Base-by-base conservation (phyloP, 2,888 invertebrate species). In the Metopia argyrocephala region DNA sequence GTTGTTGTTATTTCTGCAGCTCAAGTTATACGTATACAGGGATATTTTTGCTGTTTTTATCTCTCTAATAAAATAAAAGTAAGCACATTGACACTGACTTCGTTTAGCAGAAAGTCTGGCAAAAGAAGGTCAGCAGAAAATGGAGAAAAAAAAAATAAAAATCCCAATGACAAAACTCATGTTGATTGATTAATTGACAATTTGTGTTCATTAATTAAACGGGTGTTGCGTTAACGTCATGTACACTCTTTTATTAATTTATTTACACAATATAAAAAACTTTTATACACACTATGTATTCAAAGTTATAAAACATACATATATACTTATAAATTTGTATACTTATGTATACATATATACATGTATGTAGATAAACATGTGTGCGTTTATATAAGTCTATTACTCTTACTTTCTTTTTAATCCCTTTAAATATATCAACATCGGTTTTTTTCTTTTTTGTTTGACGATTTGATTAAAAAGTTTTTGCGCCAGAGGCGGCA, bases 161-260 rank as follows among this genome's bases (percentile, higher is more conserved):
- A 52, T 38, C 18, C n/a, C 20, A 52, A 27, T 65, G 46, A 46
- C 28, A 66, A 18, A 38, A 21, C n/a, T 65, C 76, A 46, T 85
- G 74, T 85, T 86, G 87, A 88, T 87, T 88, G 88, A 87, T 87
- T 86, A 86, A 87, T 87, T 87, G 88, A 87, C 86, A 88, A 86
- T 86, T 86, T 85, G 74, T 52, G 83, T 85, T 85, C 86, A 87
- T 87, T 88, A 88, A 86, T 86, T 87, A 88, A 85, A 78, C 75
- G 75, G 66, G 78, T 79, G 79, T 83, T 62, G 79, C 45, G 54
- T 73, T 20, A 15, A 45, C 64, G 56, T 65, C 68, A 69, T 62
- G 54, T 45, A 56, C 18, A 62, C 52, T 28, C 27, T 28, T n/a
- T 20, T 25, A 50, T 21, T 4, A 21, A 52, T 25, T 52, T 23